Base-by-base conservation (phyloP, 2,888 invertebrate genomes). In the Minunthozetes semirufus region DNA sequence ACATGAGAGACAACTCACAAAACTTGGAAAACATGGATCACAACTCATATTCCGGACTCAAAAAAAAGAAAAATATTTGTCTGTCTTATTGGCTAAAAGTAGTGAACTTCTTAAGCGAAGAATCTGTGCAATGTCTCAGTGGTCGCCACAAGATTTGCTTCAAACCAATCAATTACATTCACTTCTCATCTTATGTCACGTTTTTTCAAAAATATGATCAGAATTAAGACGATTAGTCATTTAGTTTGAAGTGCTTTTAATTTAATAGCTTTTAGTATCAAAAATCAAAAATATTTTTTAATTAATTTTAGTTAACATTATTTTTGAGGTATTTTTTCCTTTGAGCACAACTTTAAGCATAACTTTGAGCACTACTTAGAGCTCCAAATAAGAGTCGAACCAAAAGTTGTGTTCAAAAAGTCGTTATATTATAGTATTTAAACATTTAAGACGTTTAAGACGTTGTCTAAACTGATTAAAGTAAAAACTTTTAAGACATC, bases 391-490 rank as follows among this genome's bases (percentile, higher is more conserved):
- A 33, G 8, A 33, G 33, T 42, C 42, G 6, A 42, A 50, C 19
- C 50, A n/a, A 9, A 50, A 50, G n/a, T 5, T 50, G 48, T 17
- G 50, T 50, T 50, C n/a, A 50, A 59, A 29, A 59, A 59, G 59
- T 59, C 59, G 59, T 59, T 56, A n/a, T n/a, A n/a, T n/a, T n/a
- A n/a, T 53, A 29, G 59, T 17, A 17, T 29, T 22, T 22, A 56
- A n/a, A 19, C 15, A 15, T 56, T 56, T 6, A 22, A 56, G 56
- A 59, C 56, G 13, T 15, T 48, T 48, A 11, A 48, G 46, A 50
- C 4, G 53, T 59, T 59, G 59, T 59, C 59, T 59, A 27, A 59
- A 59, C 59, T 59, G 59, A 59, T 59, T 59, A 59, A 59, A 59
- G 5, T 3, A 13, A 59, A 59, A 59, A 59, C 27, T 29, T 59